phyloP scores from a whole-genome alignment of 2,888 invertebrate species.

The Lasioglossum lativentre region DNA sequence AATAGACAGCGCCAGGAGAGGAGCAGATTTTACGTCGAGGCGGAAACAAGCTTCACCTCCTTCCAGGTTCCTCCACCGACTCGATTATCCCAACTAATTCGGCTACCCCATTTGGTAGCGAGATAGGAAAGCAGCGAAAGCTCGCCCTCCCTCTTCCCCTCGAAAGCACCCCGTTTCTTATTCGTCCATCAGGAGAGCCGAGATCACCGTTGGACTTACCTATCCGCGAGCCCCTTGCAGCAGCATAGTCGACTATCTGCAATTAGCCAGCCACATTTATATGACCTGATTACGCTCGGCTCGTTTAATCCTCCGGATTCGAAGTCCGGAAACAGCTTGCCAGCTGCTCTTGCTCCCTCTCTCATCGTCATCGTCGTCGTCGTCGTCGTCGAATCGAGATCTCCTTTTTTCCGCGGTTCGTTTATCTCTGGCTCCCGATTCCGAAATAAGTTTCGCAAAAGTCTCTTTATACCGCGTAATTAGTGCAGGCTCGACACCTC shows the following conservation, averaged over 20 bases:
- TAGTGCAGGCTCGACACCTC: not conserved
- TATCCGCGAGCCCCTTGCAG: slow-evolving; percentile 47
- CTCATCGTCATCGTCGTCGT: not conserved
- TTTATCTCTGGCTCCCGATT: slow-evolving; percentile 19
- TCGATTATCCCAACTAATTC: slow-evolving; percentile 77
- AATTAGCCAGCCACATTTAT: slow-evolving; percentile 78
- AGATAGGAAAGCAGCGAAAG: slow-evolving; percentile 69
- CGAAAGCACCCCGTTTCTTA: slow-evolving; percentile 31
- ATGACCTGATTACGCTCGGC: slow-evolving; percentile 75
- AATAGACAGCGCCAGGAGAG: not conserved
- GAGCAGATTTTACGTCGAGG: slow-evolving; percentile 51
- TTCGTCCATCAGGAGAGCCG: slow-evolving; percentile 58
- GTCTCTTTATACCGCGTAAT: not conserved
- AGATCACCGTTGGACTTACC: slow-evolving; percentile 41
- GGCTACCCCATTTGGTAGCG: slow-evolving; percentile 59
- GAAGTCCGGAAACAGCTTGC: slow-evolving; percentile 43
- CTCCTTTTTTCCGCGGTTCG: slow-evolving; percentile 5
- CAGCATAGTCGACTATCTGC: slow-evolving; percentile 67
- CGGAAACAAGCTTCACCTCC: slow-evolving; percentile 63
- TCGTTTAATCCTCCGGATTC: slow-evolving; percentile 57
- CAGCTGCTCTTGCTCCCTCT: not conserved
- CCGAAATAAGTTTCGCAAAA: slow-evolving; percentile 5
- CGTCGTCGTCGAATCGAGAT: not conserved
- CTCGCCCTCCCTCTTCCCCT: slow-evolving; percentile 13
- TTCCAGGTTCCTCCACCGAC: slow-evolving; percentile 42